Evolutionary conservation across 2,797 vertebrate species (phyloP).

Genomic region (Leptoclinus maculatus): DNA sequence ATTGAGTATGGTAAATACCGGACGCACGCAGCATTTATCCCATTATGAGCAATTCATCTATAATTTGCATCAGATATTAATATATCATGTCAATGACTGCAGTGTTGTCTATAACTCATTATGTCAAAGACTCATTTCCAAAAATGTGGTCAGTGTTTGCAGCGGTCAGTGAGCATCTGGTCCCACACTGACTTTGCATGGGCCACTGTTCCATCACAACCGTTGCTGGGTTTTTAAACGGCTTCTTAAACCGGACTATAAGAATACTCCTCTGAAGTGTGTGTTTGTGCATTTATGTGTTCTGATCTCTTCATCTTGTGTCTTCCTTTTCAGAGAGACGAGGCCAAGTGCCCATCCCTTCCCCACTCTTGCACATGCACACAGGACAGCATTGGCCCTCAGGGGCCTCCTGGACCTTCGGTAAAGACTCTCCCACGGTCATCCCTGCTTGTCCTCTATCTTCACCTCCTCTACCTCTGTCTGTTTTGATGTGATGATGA

Average conservation of each 20-base stretch:
- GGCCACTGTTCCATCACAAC: conserved; percentile 19
- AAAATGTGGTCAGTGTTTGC: conserved; percentile 31
- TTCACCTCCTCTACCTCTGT: conserved; percentile 22
- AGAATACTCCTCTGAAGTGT: neutral
- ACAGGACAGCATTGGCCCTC: conserved; percentile 96
- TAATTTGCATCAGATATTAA: conserved; percentile 69
- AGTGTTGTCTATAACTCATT: conserved; percentile 45
- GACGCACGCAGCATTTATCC: conserved; percentile 51
- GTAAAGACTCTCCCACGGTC: conserved; percentile 81
- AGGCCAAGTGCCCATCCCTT: conserved; percentile 96
- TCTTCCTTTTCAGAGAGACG: conserved; percentile 90
- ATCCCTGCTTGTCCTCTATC: conserved; percentile 10
- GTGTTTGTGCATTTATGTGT: conserved; percentile 1
- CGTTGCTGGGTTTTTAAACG: conserved; percentile 30
- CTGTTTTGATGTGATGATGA: conserved; percentile 41
- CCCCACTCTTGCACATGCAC: conserved; percentile 98
- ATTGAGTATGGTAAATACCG: conserved; percentile 38
- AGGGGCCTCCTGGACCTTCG: conserved; percentile 93
- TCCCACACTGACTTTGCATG: conserved; percentile 1
- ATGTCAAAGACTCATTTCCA: conserved; percentile 33
- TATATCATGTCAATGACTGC: conserved; percentile 52
- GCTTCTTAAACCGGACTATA: conserved; percentile 30
- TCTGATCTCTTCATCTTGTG: conserved; percentile 26
- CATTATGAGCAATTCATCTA: conserved; percentile 58
- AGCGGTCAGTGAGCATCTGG: conserved; percentile 39